These are phyloP conservation scores for Dasyprocta punctata DNA, from an alignment of 2,113 vertebrate genomes.

Conservation along the genomic window DNA sequence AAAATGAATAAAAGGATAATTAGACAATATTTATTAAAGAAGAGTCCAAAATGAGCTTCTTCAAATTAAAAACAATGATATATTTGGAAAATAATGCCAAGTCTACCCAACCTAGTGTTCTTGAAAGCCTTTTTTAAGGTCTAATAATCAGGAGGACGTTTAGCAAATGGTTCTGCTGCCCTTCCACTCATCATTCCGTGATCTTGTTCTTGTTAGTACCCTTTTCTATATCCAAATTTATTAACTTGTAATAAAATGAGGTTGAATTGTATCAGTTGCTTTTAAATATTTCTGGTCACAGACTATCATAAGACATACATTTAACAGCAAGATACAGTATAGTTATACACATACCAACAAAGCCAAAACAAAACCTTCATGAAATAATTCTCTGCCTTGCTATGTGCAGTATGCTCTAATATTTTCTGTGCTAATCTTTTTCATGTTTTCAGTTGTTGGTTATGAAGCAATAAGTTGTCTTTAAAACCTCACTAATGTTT, in stretches of 20 bases:
- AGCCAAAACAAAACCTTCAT: conserved; percentile 9
- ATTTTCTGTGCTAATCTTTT: background rate
- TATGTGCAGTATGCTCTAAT: background rate
- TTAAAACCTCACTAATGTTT: background rate
- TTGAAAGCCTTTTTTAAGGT: background rate
- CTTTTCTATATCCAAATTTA: background rate
- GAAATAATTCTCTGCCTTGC: background rate
- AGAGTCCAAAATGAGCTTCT: background rate
- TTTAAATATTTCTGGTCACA: background rate
- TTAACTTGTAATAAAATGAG: background rate
- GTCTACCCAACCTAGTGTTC: background rate
- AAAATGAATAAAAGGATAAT: conserved; percentile 31
- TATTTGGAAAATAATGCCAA: background rate
- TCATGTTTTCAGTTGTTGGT: background rate
- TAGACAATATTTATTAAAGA: background rate
- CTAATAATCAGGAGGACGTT: background rate
- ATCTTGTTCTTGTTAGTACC: background rate
- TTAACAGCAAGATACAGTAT: background rate
- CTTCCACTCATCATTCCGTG: background rate
- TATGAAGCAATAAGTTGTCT: conserved; percentile 3
- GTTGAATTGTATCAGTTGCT: background rate
- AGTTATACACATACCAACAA: background rate
- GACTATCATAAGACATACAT: background rate
- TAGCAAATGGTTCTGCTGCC: background rate
- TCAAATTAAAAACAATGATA: background rate